phyloP scores from a whole-genome alignment of 2,797 vertebrate genomes.

The Arrhamphus sclerolepis region DNA sequence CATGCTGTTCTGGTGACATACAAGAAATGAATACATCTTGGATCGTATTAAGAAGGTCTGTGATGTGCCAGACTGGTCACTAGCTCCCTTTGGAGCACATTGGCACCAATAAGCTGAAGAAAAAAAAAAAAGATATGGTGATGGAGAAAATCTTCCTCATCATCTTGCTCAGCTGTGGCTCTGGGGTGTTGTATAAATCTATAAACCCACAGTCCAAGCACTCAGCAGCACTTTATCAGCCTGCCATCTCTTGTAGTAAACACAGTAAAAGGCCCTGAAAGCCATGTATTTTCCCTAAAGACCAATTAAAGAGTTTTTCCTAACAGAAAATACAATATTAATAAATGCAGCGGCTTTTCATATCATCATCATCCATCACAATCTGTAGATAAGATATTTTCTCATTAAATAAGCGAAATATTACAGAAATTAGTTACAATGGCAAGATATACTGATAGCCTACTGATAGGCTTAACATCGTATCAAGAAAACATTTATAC shows the following conservation, averaged over 20 bases:
- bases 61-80: conserved; percentile 15
- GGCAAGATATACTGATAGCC: background rate
- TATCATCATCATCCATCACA: conserved; percentile 31
- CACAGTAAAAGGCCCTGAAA: conserved; percentile 23
- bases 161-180: conserved; percentile 25
- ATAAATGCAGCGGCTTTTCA: conserved; percentile 45
- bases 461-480: background rate
- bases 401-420: conserved; percentile 32
- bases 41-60: conserved; percentile 17
- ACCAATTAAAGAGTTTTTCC: conserved; percentile 45
- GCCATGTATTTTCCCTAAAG: conserved; percentile 12
- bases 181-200: conserved; percentile 47
- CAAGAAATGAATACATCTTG: conserved; percentile 3
- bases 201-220: conserved; percentile 44
- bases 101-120: conserved; percentile 13
- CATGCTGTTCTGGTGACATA: background rate
- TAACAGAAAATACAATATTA: conserved; percentile 45
- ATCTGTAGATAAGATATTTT: conserved; percentile 27
- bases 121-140: conserved; percentile 29
- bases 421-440: conserved; percentile 2
- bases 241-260: conserved; percentile 35
- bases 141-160: conserved; percentile 27
- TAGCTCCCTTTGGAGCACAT: background rate
- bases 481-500: background rate
- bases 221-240: conserved; percentile 59